Evolutionary conservation across 2,888 invertebrate genomes (phyloP).

Genomic region (Chesias legatella): DNA sequence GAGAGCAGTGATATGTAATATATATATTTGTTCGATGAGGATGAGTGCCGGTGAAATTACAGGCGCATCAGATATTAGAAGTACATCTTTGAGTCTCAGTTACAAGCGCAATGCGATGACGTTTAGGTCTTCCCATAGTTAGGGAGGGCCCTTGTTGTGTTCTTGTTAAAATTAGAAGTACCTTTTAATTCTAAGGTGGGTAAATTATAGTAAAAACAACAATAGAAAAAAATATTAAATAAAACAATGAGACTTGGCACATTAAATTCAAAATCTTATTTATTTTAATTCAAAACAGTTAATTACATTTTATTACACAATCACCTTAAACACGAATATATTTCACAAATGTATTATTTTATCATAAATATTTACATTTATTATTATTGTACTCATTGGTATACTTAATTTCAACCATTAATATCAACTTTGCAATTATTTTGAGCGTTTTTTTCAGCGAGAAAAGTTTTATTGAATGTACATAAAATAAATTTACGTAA

Average conservation of each 20-base stretch:
- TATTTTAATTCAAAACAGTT: conserved; percentile 65
- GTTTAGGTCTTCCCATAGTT: too few relatives aligned
- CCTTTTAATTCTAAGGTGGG: too few relatives aligned
- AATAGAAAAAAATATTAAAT: too few relatives aligned
- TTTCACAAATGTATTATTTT: conserved; percentile 47
- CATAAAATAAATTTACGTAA: conserved; percentile 8
- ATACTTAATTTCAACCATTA: conserved; percentile 49
- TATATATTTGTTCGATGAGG: too few relatives aligned
- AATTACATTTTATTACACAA: conserved; percentile 57
- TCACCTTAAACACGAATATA: conserved; percentile 51
- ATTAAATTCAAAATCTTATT: conserved; percentile 76
- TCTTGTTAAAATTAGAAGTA: too few relatives aligned
- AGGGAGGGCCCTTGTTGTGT: too few relatives aligned
- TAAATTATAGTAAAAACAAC: too few relatives aligned
- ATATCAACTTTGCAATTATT: conserved; percentile 40
- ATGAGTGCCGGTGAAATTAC: too few relatives aligned
- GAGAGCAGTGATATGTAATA: too few relatives aligned
- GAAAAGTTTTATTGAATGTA: conserved; percentile 15
- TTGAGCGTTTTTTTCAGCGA: conserved; percentile 14
- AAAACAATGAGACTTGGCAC: conserved; percentile 72
- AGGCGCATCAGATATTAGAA: too few relatives aligned
- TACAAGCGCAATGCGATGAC: too few relatives aligned
- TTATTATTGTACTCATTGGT: conserved; percentile 77
- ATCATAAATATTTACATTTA: conserved; percentile 59
- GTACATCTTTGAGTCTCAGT: too few relatives aligned